Percentiles rank a stretch among this genome's conserved stretches.
These are phyloP conservation scores for Patiria pectinifera DNA, from an alignment of 53 echinoderm and acorn worm genomes.

Conservation along the genomic window DNA sequence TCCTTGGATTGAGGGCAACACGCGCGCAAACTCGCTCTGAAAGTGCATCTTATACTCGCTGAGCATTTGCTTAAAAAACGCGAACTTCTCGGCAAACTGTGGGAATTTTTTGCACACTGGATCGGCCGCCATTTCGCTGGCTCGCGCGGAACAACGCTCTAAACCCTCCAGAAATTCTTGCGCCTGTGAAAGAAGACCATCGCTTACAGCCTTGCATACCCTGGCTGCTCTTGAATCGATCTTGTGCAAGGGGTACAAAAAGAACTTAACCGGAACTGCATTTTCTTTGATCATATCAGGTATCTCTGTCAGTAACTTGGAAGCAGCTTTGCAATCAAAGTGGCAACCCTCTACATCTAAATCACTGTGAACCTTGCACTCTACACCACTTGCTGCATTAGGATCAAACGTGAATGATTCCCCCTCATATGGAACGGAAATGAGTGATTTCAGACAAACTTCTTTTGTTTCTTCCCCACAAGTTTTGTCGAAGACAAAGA, in stretches of 20 bases:
- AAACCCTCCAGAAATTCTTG: constrained; percentile 51
- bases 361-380: constrained; percentile 66
- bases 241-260: constrained; percentile 59
- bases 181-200: constrained; percentile 40
- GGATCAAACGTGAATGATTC: background rate
- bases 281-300: constrained; percentile 44
- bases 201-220: constrained; percentile 45
- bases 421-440: background rate
- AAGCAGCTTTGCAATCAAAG: constrained; percentile 41
- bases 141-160: constrained; percentile 27
- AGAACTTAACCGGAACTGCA: constrained; percentile 65
- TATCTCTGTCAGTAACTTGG: constrained; percentile 31
- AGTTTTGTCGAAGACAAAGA: constrained; percentile 62
- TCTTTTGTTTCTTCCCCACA: background rate
- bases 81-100: constrained; percentile 52
- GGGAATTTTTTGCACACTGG: constrained; percentile 35
- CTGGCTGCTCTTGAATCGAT: constrained; percentile 61
- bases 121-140: constrained; percentile 34
- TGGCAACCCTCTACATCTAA: constrained; percentile 41
- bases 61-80: constrained; percentile 21
- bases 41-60: constrained; percentile 21
- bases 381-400: background rate
- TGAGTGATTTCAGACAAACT: background rate
- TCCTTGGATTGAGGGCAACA: constrained; percentile 37
- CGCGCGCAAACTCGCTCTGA: constrained; percentile 43